These are phyloP conservation scores for Charina bottae DNA, from an alignment of 2,113 vertebrate genomes.

Conservation along the genomic window DNA sequence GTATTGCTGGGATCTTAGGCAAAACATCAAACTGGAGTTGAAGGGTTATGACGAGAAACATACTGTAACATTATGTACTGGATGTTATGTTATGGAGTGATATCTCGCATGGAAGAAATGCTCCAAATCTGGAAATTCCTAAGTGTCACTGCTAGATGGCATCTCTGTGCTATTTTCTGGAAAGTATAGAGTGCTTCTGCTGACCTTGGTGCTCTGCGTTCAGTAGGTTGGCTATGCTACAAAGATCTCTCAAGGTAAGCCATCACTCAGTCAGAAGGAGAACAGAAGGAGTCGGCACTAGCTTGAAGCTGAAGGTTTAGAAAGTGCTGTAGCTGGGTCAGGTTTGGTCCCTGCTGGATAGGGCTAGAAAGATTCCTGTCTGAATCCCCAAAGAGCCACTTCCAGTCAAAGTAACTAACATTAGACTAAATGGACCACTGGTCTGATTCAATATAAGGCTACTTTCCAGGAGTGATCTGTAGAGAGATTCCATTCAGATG, in stretches of 20 bases:
- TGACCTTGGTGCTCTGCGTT: slow-evolving; percentile 63
- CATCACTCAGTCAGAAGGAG: slow-evolving; percentile 34
- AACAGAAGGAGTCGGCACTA: slow-evolving; percentile 13
- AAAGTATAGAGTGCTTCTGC: slow-evolving; percentile 40
- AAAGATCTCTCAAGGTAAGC: slow-evolving; percentile 41
- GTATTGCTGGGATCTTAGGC: slow-evolving; percentile 19
- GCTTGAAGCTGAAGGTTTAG: slow-evolving; percentile 3
- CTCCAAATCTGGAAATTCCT: slow-evolving; percentile 59
- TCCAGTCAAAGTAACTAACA: neutral
- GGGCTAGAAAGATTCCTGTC: neutral
- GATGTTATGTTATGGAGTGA: neutral
- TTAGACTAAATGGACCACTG: neutral
- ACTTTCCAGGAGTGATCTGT: neutral
- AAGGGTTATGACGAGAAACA: slow-evolving; percentile 17
- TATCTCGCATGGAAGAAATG: slow-evolving; percentile 25
- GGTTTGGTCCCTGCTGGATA: neutral
- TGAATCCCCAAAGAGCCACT: neutral
- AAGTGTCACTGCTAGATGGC: slow-evolving; percentile 76
- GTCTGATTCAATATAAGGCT: neutral
- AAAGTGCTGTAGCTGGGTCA: neutral
- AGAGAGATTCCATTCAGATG: neutral
- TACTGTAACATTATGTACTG: slow-evolving; percentile 40
- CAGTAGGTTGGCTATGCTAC: slow-evolving; percentile 11
- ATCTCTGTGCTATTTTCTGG: slow-evolving; percentile 72
- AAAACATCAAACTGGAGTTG: slow-evolving; percentile 31